phyloP scores from a whole-genome alignment of 1,140 invertebrate species.

The Drosophila bipectinata region DNA sequence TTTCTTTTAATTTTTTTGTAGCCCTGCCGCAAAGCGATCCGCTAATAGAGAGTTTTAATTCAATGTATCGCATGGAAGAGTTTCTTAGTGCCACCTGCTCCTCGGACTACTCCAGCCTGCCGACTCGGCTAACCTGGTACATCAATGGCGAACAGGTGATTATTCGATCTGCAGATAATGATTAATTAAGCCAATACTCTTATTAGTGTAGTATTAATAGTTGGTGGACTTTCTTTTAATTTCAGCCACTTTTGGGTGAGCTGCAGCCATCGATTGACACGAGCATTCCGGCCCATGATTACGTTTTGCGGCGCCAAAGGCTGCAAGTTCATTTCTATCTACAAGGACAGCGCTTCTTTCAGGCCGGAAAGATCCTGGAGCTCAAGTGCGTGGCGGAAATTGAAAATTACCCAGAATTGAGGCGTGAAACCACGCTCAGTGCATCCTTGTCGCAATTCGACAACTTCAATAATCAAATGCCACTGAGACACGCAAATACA shows the following conservation, averaged over 20 bases:
- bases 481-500: slow-evolving; percentile 64
- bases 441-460: slow-evolving; percentile 71
- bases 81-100: slow-evolving; percentile 86
- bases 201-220: background rate
- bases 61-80: slow-evolving; percentile 86
- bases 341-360: slow-evolving; percentile 76
- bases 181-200: background rate
- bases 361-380: slow-evolving; percentile 65
- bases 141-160: slow-evolving; percentile 86
- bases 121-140: slow-evolving; percentile 87
- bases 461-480: slow-evolving; percentile 83
- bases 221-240: background rate
- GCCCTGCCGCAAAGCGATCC: slow-evolving; percentile 86
- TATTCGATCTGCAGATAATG: background rate
- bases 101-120: slow-evolving; percentile 86
- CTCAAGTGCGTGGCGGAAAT: slow-evolving; percentile 83
- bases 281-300: slow-evolving; percentile 77
- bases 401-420: slow-evolving; percentile 77
- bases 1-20: slow-evolving; percentile 56
- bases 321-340: slow-evolving; percentile 79
- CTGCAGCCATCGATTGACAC: slow-evolving; percentile 75
- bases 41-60: slow-evolving; percentile 85
- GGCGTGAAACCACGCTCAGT: slow-evolving; percentile 68
- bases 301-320: slow-evolving; percentile 70
- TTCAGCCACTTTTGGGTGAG: slow-evolving; percentile 70